Percentiles rank a stretch among this genome's conserved stretches.
Conservation (phyloP, 1,140 invertebrate genomes). For the Tetraneura akinire region DNA sequence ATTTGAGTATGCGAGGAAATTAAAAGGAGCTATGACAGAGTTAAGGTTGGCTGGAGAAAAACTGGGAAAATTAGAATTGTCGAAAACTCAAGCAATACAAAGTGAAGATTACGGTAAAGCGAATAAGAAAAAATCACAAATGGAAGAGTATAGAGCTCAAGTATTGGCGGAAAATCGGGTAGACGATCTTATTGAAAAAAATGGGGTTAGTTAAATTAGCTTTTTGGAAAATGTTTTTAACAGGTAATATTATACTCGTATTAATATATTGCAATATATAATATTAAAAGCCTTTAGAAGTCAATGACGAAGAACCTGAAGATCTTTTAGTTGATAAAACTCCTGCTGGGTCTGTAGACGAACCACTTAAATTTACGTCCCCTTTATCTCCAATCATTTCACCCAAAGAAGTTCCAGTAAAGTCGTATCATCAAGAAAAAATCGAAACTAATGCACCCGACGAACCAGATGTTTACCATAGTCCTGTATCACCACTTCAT, state of each 20-base stretch:
- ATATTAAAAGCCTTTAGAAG: constrained; percentile 59
- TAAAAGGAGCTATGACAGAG: constrained; percentile 82
- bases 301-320: constrained; percentile 60
- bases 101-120: constrained; percentile 89
- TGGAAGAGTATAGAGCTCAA: constrained; percentile 75
- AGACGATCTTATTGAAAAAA: constrained; percentile 75
- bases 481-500: constrained; percentile 54
- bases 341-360: not conserved
- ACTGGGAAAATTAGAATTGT: constrained; percentile 84
- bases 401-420: not conserved
- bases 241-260: not conserved
- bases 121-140: constrained; percentile 83
- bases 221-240: not conserved
- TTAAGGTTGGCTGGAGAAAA: constrained; percentile 82
- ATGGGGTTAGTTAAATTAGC: constrained; percentile 66
- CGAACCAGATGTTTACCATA: constrained; percentile 39
- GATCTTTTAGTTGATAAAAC: constrained; percentile 52
- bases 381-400: not conserved
- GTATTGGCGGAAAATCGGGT: constrained; percentile 72
- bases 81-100: constrained; percentile 87
- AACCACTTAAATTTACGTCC: not conserved
- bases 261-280: not conserved
- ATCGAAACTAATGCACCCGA: constrained; percentile 11
- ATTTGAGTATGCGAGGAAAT: constrained; percentile 87
- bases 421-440: constrained; percentile 15